Evolutionary conservation across 2,797 vertebrate species (phyloP).

Genomic region (Enteromius argenteus): DNA sequence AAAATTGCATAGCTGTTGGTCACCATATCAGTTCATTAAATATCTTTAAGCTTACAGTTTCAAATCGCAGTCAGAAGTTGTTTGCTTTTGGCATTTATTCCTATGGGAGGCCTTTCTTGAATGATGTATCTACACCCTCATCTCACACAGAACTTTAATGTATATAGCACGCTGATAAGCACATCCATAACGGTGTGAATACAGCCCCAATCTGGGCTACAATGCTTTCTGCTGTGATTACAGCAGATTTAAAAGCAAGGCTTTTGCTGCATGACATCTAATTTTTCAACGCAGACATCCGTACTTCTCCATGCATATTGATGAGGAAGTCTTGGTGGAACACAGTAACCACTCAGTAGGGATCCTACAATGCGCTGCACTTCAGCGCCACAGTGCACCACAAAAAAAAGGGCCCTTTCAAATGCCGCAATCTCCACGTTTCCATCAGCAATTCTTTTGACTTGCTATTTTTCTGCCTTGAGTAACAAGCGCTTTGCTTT

Average conservation of each 20-base stretch:
- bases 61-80: neutral
- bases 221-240: constrained; percentile 62
- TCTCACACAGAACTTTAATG: constrained; percentile 29
- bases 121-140: neutral
- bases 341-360: constrained; percentile 49
- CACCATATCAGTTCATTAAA: neutral
- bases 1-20: constrained; percentile 4
- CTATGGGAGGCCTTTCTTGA: neutral
- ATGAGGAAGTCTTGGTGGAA: constrained; percentile 56
- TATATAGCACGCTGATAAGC: constrained; percentile 58
- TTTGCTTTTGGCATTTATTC: constrained; percentile 2
- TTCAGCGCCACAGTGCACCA: constrained; percentile 47
- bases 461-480: constrained; percentile 35
- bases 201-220: constrained; percentile 42
- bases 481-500: constrained; percentile 46
- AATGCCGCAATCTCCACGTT: constrained; percentile 37
- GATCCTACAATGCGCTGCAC: constrained; percentile 51
- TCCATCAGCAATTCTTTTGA: constrained; percentile 49
- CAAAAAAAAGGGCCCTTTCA: constrained; percentile 47
- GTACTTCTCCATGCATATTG: constrained; percentile 60
- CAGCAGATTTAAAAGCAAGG: constrained; percentile 61
- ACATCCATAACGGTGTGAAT: constrained; percentile 52
- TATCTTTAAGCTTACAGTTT: constrained; percentile 2
- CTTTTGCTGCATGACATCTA: constrained; percentile 64
- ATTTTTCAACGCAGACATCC: constrained; percentile 63